Conservation (phyloP, 2,113 vertebrate species). For the Falco punctatus region DNA sequence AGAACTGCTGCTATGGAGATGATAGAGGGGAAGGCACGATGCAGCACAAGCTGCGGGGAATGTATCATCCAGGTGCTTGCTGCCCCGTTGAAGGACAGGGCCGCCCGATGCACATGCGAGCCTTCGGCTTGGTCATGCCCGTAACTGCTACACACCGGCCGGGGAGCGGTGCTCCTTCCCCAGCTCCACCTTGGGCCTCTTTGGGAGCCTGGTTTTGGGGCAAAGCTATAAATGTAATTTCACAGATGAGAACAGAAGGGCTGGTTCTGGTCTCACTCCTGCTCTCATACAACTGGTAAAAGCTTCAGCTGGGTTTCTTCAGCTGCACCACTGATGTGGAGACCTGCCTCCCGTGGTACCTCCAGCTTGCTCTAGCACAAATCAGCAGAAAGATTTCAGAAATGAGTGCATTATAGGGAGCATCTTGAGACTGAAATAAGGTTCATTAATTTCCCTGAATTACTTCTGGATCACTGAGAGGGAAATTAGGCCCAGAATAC, state of each 20-base stretch:
- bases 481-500: neutral
- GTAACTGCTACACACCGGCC: neutral
- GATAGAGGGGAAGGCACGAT: neutral
- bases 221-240: neutral
- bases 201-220: neutral
- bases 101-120: neutral
- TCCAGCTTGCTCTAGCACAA: neutral
- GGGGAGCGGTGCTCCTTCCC: neutral
- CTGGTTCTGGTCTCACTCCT: neutral
- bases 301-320: neutral
- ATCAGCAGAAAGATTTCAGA: neutral
- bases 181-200: neutral
- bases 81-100: neutral
- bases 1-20: constrained; percentile 70
- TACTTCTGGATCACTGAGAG: neutral
- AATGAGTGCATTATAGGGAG: neutral
- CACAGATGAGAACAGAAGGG: neutral
- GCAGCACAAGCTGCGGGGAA: neutral
- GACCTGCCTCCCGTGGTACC: neutral
- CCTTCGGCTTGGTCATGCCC: neutral
- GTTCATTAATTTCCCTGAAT: neutral
- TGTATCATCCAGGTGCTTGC: neutral
- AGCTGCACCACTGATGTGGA: accelerated
- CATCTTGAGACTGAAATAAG: neutral
- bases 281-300: neutral